Evolutionary conservation across 1,140 invertebrate genomes (phyloP).

Genomic region (Drosophila seguyi): DNA sequence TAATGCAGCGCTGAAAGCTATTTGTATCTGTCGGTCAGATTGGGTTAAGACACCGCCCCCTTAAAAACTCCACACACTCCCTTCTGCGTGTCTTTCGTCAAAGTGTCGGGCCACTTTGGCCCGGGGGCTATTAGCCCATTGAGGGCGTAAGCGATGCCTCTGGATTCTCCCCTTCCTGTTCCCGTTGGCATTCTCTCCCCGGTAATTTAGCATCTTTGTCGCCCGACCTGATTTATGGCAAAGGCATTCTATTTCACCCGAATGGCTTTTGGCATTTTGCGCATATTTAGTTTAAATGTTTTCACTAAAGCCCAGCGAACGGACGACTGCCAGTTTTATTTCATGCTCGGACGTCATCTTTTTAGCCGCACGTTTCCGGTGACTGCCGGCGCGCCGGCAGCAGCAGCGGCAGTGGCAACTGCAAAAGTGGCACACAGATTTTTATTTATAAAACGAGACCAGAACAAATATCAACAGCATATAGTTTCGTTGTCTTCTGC

Average conservation of each 20-base stretch:
- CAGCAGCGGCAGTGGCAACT: slow-evolving; percentile 36
- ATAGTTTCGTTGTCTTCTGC: slow-evolving; percentile 43
- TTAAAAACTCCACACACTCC: neutral
- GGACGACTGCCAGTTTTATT: slow-evolving; percentile 29
- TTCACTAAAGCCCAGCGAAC: slow-evolving; percentile 41
- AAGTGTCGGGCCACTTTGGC: slow-evolving; percentile 78
- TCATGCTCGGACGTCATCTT: slow-evolving; percentile 70
- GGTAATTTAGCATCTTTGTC: slow-evolving; percentile 69
- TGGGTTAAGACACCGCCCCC: slow-evolving; percentile 69
- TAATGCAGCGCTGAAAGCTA: slow-evolving; percentile 81
- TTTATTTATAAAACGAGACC: slow-evolving; percentile 77
- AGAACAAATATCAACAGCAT: slow-evolving; percentile 72
- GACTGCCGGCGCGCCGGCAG: slow-evolving; percentile 45
- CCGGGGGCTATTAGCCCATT: slow-evolving; percentile 54
- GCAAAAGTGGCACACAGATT: slow-evolving; percentile 76
- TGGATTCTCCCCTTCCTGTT: slow-evolving; percentile 2
- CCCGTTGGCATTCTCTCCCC: neutral
- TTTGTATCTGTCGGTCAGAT: slow-evolving; percentile 83
- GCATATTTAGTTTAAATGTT: slow-evolving; percentile 73
- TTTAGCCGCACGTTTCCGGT: slow-evolving; percentile 71
- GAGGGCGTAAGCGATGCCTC: slow-evolving; percentile 29
- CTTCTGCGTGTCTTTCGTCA: slow-evolving; percentile 77
- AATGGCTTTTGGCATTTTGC: slow-evolving; percentile 66
- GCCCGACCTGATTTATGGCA: slow-evolving; percentile 70
- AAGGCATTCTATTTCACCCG: slow-evolving; percentile 43